Conservation (phyloP, 1,140 invertebrate species). For the Gyrodactylus bullatarudis region DNA sequence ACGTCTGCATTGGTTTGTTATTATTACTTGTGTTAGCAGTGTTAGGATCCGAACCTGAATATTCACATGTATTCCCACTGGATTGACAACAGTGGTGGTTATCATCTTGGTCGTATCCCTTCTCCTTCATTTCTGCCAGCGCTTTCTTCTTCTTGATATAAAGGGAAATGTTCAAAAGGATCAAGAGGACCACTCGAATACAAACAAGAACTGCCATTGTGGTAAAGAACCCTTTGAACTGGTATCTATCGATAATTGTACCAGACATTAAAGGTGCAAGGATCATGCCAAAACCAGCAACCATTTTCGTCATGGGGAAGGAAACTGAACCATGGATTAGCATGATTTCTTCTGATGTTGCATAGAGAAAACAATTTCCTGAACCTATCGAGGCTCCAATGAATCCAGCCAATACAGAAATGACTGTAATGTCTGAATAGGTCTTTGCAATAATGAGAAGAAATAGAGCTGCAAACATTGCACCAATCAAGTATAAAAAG, state of each 20-base stretch:
- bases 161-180: neutral
- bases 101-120: neutral
- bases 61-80: neutral
- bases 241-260: neutral
- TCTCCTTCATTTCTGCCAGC: neutral
- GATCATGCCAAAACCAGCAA: constrained; percentile 1
- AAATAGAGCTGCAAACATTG: neutral
- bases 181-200: neutral
- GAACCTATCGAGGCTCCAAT: neutral
- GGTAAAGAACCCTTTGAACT: neutral
- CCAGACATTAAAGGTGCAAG: constrained; percentile 4
- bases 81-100: neutral
- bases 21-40: too few species aligned
- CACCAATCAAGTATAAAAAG: neutral
- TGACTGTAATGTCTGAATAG: neutral
- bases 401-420: neutral
- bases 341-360: constrained; percentile 5
- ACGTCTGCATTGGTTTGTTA: too few species aligned
- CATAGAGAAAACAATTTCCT: constrained; percentile 4
- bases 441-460: neutral
- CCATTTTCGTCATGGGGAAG: constrained; percentile 3
- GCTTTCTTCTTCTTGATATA: neutral
- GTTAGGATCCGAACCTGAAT: too few species aligned
- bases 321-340: constrained; percentile 3
- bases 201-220: neutral